phyloP scores from a whole-genome alignment of 2,113 vertebrate species.

The Callipepla squamata region DNA sequence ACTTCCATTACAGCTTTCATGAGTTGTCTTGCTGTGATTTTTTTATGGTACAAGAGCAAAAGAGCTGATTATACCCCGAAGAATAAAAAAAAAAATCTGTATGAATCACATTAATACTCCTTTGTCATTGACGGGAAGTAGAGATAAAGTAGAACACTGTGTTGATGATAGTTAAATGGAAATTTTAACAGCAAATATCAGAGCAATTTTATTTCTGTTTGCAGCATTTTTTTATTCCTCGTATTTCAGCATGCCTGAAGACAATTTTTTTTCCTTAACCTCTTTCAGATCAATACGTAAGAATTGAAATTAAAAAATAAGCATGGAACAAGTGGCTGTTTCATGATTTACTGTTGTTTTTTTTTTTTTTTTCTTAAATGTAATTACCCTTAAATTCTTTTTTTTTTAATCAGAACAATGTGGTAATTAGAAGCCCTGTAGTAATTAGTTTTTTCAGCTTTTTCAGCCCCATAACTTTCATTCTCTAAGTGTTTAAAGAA shows the following conservation, averaged over 20 bases:
- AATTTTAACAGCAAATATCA: not conserved
- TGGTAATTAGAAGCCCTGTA: not conserved
- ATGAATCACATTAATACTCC: not conserved
- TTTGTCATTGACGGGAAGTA: not conserved
- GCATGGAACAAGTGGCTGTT: not conserved
- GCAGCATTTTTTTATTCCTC: not conserved
- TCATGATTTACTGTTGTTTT: fast-evolving
- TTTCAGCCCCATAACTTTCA: not conserved
- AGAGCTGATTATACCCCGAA: not conserved
- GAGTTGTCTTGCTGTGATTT: not conserved
- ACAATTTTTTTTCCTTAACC: fast-evolving
- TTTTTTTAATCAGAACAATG: not conserved
- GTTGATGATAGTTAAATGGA: not conserved
- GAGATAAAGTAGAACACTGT: not conserved
- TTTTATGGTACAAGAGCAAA: not conserved
- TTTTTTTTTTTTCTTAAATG: not conserved
- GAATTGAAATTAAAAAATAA: not conserved
- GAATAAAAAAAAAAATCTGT: not conserved
- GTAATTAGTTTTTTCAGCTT: not conserved
- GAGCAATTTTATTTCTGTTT: not conserved
- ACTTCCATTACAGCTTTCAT: not conserved
- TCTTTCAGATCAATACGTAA: not conserved
- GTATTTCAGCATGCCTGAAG: not conserved
- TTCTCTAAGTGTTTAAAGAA: not conserved
- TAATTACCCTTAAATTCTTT: not conserved